Evolutionary conservation across 2,888 invertebrate species (phyloP).

Genomic region (Athalia cordata): DNA sequence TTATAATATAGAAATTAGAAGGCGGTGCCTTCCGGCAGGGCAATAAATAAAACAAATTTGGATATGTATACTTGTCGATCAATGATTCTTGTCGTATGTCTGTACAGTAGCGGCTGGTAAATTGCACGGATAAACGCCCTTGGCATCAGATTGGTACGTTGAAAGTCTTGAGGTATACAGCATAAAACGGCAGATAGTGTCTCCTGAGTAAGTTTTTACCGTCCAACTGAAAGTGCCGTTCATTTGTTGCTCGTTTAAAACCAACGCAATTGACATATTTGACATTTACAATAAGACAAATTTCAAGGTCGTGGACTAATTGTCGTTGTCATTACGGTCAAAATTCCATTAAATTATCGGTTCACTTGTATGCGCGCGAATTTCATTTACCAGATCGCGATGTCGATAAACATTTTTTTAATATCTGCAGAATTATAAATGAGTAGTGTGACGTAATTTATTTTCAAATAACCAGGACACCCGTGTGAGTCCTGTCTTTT

Average conservation of each 20-base stretch:
- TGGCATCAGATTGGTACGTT: conserved; percentile 28
- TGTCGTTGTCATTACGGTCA: no score
- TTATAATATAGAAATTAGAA: no score
- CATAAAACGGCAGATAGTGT: not conserved
- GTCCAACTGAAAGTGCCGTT: conserved; percentile 2
- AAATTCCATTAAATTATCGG: no score
- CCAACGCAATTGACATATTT: no score
- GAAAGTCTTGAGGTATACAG: conserved; percentile 7
- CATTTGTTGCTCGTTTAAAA: no score
- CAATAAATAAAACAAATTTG: not conserved
- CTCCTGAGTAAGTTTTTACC: not conserved
- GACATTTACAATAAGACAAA: not conserved
- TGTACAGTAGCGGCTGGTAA: conserved; percentile 1
- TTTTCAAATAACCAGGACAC: no score
- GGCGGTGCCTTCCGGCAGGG: not conserved
- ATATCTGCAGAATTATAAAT: no score
- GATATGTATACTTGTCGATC: conserved; percentile 2
- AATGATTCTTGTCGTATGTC: not conserved
- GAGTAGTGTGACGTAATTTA: no score
- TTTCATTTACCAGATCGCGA: no score
- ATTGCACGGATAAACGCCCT: conserved; percentile 28
- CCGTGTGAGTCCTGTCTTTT: no score
- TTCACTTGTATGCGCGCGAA: no score
- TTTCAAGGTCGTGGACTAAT: conserved; percentile 5
- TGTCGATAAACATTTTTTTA: no score